Percentiles rank a stretch among this genome's conserved stretches.
Evolutionary conservation across 2,113 vertebrate genomes (phyloP).

Genomic region (Callospermophilus lateralis): DNA sequence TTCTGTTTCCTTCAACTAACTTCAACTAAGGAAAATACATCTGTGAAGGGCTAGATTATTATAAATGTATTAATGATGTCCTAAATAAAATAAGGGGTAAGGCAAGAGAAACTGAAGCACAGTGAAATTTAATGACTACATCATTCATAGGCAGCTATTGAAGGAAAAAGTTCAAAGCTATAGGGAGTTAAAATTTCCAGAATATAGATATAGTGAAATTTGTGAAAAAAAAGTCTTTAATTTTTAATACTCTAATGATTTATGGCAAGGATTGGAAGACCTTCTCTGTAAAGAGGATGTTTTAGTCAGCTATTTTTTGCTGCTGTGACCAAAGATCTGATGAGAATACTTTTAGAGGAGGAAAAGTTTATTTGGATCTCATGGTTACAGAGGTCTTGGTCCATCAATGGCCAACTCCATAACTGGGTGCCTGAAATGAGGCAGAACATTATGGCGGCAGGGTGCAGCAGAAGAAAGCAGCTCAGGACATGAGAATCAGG

Average conservation of each 20-base stretch:
- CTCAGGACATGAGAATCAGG: too few species aligned
- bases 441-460: too few species aligned
- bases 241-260: background rate
- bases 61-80: constrained; percentile 32
- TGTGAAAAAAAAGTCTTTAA: constrained; percentile 16
- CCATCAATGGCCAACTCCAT: too few species aligned
- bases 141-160: background rate
- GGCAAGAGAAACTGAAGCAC: background rate
- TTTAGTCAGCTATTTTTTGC: too few species aligned
- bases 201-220: background rate
- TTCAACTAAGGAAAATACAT: constrained; percentile 26
- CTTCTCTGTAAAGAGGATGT: background rate
- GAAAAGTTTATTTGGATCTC: too few species aligned
- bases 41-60: constrained; percentile 19
- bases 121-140: background rate
- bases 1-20: background rate
- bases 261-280: background rate
- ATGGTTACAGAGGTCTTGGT: too few species aligned
- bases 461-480: too few species aligned
- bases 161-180: background rate
- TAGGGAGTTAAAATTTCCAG: background rate
- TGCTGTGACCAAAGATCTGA: too few species aligned
- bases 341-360: too few species aligned
- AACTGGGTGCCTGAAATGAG: too few species aligned
- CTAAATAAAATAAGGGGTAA: constrained; percentile 35